Evolutionary conservation across 2,797 vertebrate genomes (phyloP).

Genomic region (Acestrorhynchus altus): DNA sequence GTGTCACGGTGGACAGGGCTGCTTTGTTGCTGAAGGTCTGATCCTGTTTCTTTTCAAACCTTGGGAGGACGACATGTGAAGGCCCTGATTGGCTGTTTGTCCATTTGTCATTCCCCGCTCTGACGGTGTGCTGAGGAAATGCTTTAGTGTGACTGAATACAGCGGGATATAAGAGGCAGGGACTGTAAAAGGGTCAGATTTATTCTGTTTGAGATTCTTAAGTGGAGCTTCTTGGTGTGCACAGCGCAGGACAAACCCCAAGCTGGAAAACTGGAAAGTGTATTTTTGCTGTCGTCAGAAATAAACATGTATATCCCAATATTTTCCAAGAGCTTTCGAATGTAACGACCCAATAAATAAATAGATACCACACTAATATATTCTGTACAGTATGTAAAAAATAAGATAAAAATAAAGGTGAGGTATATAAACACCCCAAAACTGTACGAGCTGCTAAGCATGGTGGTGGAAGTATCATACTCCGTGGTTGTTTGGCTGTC

Average conservation of each 20-base stretch:
- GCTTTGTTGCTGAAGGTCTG: constrained; percentile 21
- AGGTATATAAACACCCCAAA: too few relatives aligned
- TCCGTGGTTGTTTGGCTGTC: too few relatives aligned
- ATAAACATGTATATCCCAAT: too few relatives aligned
- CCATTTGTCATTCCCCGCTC: constrained; percentile 40
- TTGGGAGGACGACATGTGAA: constrained; percentile 30
- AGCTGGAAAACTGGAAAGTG: too few relatives aligned
- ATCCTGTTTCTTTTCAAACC: constrained; percentile 51
- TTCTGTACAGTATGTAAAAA: too few relatives aligned
- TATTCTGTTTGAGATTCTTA: background rate
- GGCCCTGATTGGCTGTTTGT: constrained; percentile 45
- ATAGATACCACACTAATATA: too few relatives aligned
- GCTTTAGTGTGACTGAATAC: constrained; percentile 10
- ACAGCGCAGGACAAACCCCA: background rate
- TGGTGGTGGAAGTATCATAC: too few relatives aligned
- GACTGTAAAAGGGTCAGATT: background rate
- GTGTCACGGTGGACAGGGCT: constrained; percentile 32
- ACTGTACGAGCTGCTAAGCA: too few relatives aligned
- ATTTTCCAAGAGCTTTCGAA: too few relatives aligned
- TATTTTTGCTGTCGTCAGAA: too few relatives aligned
- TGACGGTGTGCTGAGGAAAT: background rate
- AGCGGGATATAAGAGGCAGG: background rate
- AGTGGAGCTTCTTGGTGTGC: background rate
- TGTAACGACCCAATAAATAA: too few relatives aligned
- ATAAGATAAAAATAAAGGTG: too few relatives aligned